Base-by-base conservation (phyloP, 2,113 vertebrate genomes). In the Copsychus sechellarum region DNA sequence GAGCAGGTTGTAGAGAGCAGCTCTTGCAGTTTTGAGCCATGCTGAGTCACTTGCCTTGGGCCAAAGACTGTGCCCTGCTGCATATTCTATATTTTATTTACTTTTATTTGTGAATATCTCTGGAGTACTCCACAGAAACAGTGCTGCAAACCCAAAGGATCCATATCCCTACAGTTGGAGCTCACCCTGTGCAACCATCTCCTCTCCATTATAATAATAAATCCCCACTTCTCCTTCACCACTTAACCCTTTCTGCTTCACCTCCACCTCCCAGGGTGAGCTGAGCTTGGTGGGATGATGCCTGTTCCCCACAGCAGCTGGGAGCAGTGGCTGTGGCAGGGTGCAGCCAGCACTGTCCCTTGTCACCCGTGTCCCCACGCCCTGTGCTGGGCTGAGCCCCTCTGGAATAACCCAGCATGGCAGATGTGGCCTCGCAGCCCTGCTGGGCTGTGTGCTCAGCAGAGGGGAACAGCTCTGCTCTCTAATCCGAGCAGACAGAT, bases 401-500 rank as follows among this genome's bases (percentile, higher is more conserved):
- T 76, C 42, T 81, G 26, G 48, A 42, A 61, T 90, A 95, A 66
- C 54, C 84, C 11, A 0, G 20, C 0, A 0, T 85, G 95, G 95
- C 94, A 97, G 95, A 34, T 31, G 81, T 0, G n/a, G 79, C 86
- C 92, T 71, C 4, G 4, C 76, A 90, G 93, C 90, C 82, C 88
- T 88, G 94, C 42, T 4, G 80, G 78, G 56, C 70, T 95, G 90
- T 3, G 72, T 50, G 95, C 92, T 87, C 69, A 17, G 93, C 95
- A 56, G 88, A 92, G 83, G 81, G 62, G 93, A 92, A 81, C 14
- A 1, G 56, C 95, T 72, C 65, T 0, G 14, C n/a, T 78, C 76
- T 96, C 85, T 97, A 95, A 97, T 97, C 91, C 2, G 7, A 94
- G 91, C 81, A 86, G 97, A 97, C 97, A 97, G 97, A 97, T 97